Evolutionary conservation across 2,888 invertebrate species (phyloP), one percentile per base, ranked within the genome.

Genomic region (Mechanitis messenoides): DNA sequence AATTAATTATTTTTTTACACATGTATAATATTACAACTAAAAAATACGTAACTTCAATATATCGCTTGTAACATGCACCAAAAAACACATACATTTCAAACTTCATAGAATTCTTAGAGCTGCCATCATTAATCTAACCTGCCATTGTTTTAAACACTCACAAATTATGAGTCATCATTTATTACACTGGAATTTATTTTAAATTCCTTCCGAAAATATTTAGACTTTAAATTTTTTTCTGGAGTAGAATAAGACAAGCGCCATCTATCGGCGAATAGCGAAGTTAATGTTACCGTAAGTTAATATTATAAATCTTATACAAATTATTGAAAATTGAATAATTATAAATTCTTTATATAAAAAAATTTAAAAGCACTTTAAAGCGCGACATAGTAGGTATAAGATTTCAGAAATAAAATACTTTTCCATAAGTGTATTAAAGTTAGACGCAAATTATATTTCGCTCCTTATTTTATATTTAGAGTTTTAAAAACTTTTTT

Each of bases 81-180:
- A 20, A 20, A 20, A 9, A 42, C 42, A 42, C 7, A 7, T 42
- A 42, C 42, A 42, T 42, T 42, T 42, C 9, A 5, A 42, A 42
- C 42, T 42, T 42, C 9, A 42, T 42, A 42, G 2, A 42, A 47
- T 46, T 56, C 46, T 45, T 56, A 33, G 5, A 35, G 33, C 5
- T 5, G 0, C 69, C 65, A 64, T 67, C 69, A 74, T 74, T 73
- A 74, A 73, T 74, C 70, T 70, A 68, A 68, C 68, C 64, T 69
- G 64, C 70, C 67, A 69, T 74, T 74, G 72, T 74, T 70, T 69
- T 61, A 59, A 68, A 64, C 62, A 67, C 68, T 67, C 61, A 66
- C 65, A 68, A 68, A 67, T 65, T 65, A 60, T 59, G 60, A 58
- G 58, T 59, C 56, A 31, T 58, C 65, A 59, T 69, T 69, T 66